Conservation (phyloP, 2,797 vertebrate genomes). For the Aythya fuligula region DNA sequence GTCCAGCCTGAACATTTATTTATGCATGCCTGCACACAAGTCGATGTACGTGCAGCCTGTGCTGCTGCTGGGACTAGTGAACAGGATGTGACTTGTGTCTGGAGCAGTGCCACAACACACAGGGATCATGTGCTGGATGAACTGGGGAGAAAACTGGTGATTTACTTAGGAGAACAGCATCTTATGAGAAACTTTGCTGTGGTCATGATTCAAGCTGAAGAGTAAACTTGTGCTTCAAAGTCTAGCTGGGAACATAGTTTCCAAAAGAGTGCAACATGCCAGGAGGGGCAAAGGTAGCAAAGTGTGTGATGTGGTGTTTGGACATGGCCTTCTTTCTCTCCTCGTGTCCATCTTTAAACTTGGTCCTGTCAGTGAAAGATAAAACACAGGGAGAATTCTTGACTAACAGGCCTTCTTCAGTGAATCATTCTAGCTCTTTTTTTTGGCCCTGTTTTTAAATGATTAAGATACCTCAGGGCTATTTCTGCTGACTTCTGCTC, state of each 20-base stretch:
- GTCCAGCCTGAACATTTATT: background rate
- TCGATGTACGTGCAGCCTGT: background rate
- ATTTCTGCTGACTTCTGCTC: constrained; percentile 43
- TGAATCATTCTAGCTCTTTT: constrained; percentile 6
- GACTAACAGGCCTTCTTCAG: constrained; percentile 1
- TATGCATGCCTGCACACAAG: fast-evolving
- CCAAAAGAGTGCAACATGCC: background rate
- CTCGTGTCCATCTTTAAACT: background rate
- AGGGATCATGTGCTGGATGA: background rate
- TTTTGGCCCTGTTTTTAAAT: background rate
- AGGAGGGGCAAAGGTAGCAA: background rate
- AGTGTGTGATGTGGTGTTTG: background rate
- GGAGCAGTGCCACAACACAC: background rate
- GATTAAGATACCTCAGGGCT: background rate
- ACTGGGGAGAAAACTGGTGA: background rate
- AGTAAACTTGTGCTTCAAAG: background rate
- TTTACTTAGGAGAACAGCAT: background rate
- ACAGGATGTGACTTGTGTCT: background rate
- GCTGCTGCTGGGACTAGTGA: background rate
- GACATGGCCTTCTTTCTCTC: background rate
- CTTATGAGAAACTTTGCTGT: background rate
- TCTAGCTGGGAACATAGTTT: background rate
- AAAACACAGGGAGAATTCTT: background rate
- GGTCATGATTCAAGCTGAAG: background rate
- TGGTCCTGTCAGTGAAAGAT: background rate